Base-by-base conservation (phyloP, 2,797 vertebrate species). In the Erpetoichthys calabaricus region DNA sequence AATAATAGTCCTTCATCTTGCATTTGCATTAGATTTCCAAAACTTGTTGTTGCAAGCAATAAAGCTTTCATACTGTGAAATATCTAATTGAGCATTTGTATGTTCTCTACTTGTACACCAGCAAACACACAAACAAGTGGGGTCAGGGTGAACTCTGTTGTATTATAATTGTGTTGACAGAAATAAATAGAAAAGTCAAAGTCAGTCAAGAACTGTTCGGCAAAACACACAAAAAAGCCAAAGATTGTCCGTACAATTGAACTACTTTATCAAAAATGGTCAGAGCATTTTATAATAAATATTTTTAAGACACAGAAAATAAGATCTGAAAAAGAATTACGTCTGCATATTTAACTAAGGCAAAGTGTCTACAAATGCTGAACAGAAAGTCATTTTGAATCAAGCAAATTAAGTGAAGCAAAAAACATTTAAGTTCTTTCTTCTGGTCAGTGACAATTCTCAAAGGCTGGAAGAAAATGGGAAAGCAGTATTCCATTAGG, bases 161-260 rank as follows among this genome's bases (percentile, higher is more conserved):
- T 62, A 65, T 64, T 70, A 73, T 83, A 85, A 85, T 88, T 84
- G 83, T 66, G 74, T 77, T 83, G 86, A 83, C 87, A 87, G 83
- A 86, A 86, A 86, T 78, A 85, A 87, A 85, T 86, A 81, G 80
- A 80, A 85, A 85, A 87, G 82, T 85, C 74, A 82, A 76, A 84
- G 83, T 80, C 80, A 77, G 85, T 86, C 84, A 87, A 83, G 81
- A 87, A 81, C 75, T 83, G 75, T 75, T 83, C 80, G 63, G 69
- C 67, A 76, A 77, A 82, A 76, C 73, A 64, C 65, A 67, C 63
- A 73, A 74, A 67, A 68, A 77, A 72, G 62, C 59, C 68, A 67
- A 77, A 73, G 65, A 74, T 64, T 73, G 73, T 71, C 76, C 77
- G 73, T 73, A 61, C 70, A 80, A 79, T 73, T 76, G 75, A 79